These are phyloP conservation scores for Ophion ellenae DNA, from an alignment of 2,888 invertebrate genomes.

Conservation along the genomic window DNA sequence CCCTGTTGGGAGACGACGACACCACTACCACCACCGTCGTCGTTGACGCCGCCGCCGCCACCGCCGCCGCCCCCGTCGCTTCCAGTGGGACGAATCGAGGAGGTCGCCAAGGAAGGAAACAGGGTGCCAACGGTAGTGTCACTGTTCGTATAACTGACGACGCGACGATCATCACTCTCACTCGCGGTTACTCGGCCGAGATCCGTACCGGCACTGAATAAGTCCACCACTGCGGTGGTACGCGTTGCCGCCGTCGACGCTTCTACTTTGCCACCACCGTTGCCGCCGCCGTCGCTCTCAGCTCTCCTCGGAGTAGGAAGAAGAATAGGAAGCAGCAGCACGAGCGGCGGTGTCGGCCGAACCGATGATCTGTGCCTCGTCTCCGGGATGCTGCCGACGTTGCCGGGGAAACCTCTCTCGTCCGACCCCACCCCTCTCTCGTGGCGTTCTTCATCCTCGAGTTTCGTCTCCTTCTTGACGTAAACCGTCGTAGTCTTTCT, in stretches of 20 bases:
- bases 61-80: background rate
- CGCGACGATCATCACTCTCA: slow-evolving; percentile 19
- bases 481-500: slow-evolving; percentile 19
- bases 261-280: slow-evolving; percentile 61
- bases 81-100: slow-evolving; percentile 38
- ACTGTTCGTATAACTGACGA: slow-evolving; percentile 18
- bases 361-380: slow-evolving; percentile 67
- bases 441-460: slow-evolving; percentile 32
- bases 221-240: slow-evolving; percentile 71
- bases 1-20: slow-evolving; percentile 56
- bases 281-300: slow-evolving; percentile 47
- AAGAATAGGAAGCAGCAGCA: slow-evolving; percentile 72
- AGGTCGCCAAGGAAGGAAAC: too few relatives aligned
- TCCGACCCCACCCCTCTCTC: slow-evolving; percentile 29
- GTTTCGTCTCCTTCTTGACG: slow-evolving; percentile 50
- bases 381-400: slow-evolving; percentile 68
- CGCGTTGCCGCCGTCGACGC: slow-evolving; percentile 53
- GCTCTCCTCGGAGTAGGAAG: slow-evolving; percentile 73
- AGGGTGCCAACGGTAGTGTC: slow-evolving; percentile 5
- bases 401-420: slow-evolving; percentile 56
- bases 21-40: background rate
- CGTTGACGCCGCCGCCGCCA: too few relatives aligned
- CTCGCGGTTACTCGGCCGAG: slow-evolving; percentile 78
- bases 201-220: slow-evolving; percentile 82
- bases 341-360: slow-evolving; percentile 66